Base-by-base conservation (phyloP, 2,888 invertebrate species). In the Chrysolina haemoptera region DNA sequence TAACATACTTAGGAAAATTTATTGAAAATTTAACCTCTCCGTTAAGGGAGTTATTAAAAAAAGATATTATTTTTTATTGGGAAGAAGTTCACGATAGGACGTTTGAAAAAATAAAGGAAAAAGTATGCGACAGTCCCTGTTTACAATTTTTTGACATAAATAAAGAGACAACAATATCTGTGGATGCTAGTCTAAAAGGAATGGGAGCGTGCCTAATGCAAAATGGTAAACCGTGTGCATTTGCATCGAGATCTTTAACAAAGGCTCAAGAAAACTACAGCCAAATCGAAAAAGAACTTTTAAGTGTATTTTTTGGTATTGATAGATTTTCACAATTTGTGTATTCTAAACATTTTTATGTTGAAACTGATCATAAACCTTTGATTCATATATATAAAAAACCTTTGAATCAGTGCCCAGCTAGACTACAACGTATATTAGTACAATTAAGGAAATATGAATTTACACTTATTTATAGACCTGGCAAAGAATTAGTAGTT, bases 211-310 rank as follows among this genome's bases (percentile, higher is more conserved):
- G 35, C 35, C 71, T 83, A 2, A 50, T 82, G n/a, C 83, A 84
- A 77, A n/a, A 62, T 10, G 62, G 59, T 14, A 5, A 10, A 11
- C n/a, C n/a, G n/a, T n/a, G n/a, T n/a, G n/a, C 35, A 18, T 62
- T 16, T n/a, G 62, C 41, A 14, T 35, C 35, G 6, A 22, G 12
- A 35, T 1, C 18, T 40, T n/a, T 62, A 12, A 62, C 62, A 10
- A 18, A 59, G 14, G 11, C 59, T 12, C 9, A 59, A 20, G 8
- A 16, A 59, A 16, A 18, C 4, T 59, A 59, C 18, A 18, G 18
- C 18, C 76, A 78, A 69, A 80, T 81, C 14, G 81, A 82, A 67
- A 81, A 81, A 69, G 81, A 81, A 62, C 65, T 78, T 20, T 69
- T 80, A 64, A 79, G 78, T 2, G 22, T 20, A 68, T 68, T 35